Evolutionary conservation across 2,888 invertebrate genomes (phyloP).

Genomic region (Acrobasis suavella): DNA sequence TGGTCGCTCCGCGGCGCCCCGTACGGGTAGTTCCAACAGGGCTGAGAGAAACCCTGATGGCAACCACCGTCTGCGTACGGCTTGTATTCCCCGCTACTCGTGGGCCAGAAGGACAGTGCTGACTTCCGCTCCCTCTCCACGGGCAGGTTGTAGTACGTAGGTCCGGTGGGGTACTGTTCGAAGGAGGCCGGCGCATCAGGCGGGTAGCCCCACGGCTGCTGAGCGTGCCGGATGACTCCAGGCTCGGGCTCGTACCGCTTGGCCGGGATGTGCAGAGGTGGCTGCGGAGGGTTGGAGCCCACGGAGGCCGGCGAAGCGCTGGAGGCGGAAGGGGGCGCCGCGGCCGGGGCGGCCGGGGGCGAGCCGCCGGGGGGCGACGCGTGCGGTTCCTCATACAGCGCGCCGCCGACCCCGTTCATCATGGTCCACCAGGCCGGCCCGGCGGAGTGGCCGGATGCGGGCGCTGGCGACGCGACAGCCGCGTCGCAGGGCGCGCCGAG

Average conservation of each 20-base stretch:
- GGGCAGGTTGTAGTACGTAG: constrained; percentile 89
- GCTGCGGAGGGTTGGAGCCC: constrained; percentile 87
- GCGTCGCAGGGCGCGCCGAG: constrained; percentile 87
- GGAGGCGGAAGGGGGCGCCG: constrained; percentile 83
- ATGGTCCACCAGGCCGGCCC: constrained; percentile 93
- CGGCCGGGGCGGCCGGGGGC: constrained; percentile 86
- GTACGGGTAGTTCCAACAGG: constrained; percentile 89
- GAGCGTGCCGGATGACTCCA: constrained; percentile 90
- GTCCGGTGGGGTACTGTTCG: constrained; percentile 86
- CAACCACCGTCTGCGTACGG: constrained; percentile 83
- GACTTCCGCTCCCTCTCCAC: constrained; percentile 85
- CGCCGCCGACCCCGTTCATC: constrained; percentile 91
- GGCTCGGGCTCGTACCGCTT: constrained; percentile 87
- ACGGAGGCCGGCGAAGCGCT: constrained; percentile 83
- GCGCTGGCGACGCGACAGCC: constrained; percentile 88
- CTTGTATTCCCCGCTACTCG: constrained; percentile 84
- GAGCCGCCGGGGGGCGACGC: constrained; percentile 83
- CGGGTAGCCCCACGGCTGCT: constrained; percentile 89
- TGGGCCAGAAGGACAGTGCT: constrained; percentile 86
- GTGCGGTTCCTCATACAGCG: constrained; percentile 88
- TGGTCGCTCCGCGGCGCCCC: constrained; percentile 85
- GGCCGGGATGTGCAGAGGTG: constrained; percentile 94
- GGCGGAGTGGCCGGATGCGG: constrained; percentile 92
- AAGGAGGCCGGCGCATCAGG: constrained; percentile 85
- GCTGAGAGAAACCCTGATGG: constrained; percentile 87